Base-by-base conservation (phyloP, 2,888 invertebrate genomes). In the Euphydryas editha region DNA sequence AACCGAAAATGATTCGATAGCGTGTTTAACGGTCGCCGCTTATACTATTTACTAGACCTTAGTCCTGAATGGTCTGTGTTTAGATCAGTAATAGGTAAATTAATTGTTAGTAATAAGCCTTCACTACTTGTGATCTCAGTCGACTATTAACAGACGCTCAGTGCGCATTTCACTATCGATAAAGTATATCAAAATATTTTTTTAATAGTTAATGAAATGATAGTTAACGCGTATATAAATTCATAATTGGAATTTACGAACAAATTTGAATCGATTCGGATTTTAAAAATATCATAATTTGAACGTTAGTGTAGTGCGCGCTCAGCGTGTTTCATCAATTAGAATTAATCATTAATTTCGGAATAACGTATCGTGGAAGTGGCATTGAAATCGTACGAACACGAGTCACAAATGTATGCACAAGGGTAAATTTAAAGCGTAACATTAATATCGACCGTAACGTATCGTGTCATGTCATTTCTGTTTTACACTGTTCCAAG, bases 81-180 rank as follows among this genome's bases (percentile, higher is more conserved):
- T 36, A 54, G 54, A 36, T 51, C 21, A 21, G 36, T 54, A 54
- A 47, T 56, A 18, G 39, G 21, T 54, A 59, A 54, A 54, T 59
- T 59, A 37, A 59, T 17, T 55, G 37, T 46, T 59, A 64, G 59
- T 15, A 36, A 20, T 65, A 59, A 65, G 59, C 5, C 7, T 21
- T 36, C 42, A 37, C 36, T 49, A 62, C 39, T 18, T 24, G 39
- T 62, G 62, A 62, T 62, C 62, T 62, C 62, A 62, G 24, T 49
- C 39, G 30, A 54, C 10, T 54, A 1, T 17, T 36, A 11, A 54
- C 20, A 18, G 0, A 54, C 24, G 10, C n/a, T 17, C 1, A 17
- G 30, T 30, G 36, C 54, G 54, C 54, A 4, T 54, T 36, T 17
- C 36, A 36, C 0, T 21, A 51, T 15, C 15, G n/a, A n/a, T n/a